phyloP scores from a whole-genome alignment of 2,113 vertebrate genomes.

The Tyrannus savana region DNA sequence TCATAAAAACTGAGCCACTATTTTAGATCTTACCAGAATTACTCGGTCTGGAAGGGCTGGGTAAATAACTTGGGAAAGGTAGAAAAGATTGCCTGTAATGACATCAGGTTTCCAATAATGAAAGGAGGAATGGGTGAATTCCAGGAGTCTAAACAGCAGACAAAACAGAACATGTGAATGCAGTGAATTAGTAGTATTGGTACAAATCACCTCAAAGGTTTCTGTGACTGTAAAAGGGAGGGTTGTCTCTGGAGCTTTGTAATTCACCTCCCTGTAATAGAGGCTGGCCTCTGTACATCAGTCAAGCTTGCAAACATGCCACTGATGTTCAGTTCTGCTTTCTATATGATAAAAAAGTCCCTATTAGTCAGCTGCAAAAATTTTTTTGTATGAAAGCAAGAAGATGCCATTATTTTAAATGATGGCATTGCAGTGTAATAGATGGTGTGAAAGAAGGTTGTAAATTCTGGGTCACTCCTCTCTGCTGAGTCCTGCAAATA shows the following conservation, averaged over 20 bases:
- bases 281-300: neutral
- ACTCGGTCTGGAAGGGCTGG: neutral
- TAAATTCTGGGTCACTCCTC: conserved; percentile 53
- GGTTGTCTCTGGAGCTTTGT: neutral
- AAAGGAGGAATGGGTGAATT: neutral
- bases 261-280: neutral
- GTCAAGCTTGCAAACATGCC: neutral
- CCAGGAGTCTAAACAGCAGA: neutral
- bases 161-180: neutral
- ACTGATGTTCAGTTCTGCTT: neutral
- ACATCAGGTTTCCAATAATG: neutral
- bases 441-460: conserved; percentile 13
- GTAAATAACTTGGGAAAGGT: neutral
- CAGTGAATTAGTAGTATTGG: neutral
- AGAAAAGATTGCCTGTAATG: neutral
- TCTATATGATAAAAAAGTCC: conserved; percentile 4
- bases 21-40: neutral
- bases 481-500: conserved; percentile 23
- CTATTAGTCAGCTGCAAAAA: conserved; percentile 30
- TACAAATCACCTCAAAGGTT: neutral
- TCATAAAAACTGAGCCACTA: neutral
- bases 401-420: conserved; percentile 49
- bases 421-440: conserved; percentile 5
- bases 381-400: neutral
- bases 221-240: neutral